Base-by-base conservation (phyloP, 2,797 vertebrate genomes). In the Rhabdophis nuchalis region DNA sequence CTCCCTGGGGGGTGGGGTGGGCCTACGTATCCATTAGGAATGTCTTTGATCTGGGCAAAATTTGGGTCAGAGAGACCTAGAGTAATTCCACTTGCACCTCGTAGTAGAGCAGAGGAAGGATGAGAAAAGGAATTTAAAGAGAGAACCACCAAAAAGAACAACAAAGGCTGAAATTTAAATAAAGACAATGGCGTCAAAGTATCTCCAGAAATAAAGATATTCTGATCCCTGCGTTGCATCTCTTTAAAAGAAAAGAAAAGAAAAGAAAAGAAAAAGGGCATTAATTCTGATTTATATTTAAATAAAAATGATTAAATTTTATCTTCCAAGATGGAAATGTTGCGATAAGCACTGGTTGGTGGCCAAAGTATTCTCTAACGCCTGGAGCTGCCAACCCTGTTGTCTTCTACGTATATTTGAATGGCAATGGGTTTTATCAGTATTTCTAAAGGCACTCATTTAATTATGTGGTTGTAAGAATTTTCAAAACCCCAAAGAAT, bases 251-350 rank as follows among this genome's bases (percentile, higher is more conserved):
- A 29, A 41, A 29, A 3, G 13, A 58, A 58, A 58, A 7, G 25
- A 60, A 57, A 10, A 60, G 0, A n/a, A n/a, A 23, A 93, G 88
- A 96, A 96, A 96, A 96, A 85, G 95, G 96, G 97, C 97, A 98
- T 97, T 97, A 97, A 97, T 98, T 97, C 97, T 97, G 97, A 97
- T 97, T 98, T 97, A 97, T 98, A 98, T 98, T 98, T 98, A 98
- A 98, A 98, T 98, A 98, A 98, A 97, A 98, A 98, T 98, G 97
- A 98, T 98, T 98, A 98, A 97, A 98, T 97, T 98, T 97, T 98
- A 98, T 98, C 97, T 97, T 97, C 97, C 95, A 96, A 97, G 97
- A 98, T 98, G 97, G 97, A 98, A 98, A 97, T 97, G 97, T 97
- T 97, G 97, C 96, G 97, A 98, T 98, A 98, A 97, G 97, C 96